Percentiles rank a stretch among this genome's conserved stretches.
Evolutionary conservation across 1,140 invertebrate species (phyloP).

Genomic region (Hylaeus volcanicus): DNA sequence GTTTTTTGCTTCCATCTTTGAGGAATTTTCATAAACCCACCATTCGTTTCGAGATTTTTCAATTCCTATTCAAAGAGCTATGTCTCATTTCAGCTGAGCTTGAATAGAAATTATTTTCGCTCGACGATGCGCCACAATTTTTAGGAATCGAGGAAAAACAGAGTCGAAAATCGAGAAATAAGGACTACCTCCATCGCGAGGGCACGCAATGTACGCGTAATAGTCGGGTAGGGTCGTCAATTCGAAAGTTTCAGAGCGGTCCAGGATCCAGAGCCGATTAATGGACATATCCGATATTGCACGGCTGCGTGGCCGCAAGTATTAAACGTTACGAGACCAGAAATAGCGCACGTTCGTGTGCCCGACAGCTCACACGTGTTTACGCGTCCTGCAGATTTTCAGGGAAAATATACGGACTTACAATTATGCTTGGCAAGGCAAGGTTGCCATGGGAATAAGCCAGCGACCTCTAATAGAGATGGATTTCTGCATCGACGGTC

Average conservation of each 20-base stretch:
- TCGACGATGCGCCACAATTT: no score
- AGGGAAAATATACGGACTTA: slow-evolving; percentile 51
- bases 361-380: slow-evolving; percentile 21
- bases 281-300: slow-evolving; percentile 55
- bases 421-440: slow-evolving; percentile 26
- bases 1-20: no score
- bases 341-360: slow-evolving; percentile 18
- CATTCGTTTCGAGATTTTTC: no score
- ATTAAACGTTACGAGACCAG: slow-evolving; percentile 54
- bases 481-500: slow-evolving; percentile 54
- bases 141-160: no score
- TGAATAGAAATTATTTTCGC: no score
- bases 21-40: no score
- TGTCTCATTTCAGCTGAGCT: no score
- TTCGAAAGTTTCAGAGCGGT: slow-evolving; percentile 40
- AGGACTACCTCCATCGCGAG: background rate
- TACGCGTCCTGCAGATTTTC: slow-evolving; percentile 43
- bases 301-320: slow-evolving; percentile 45
- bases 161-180: no score
- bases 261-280: slow-evolving; percentile 48
- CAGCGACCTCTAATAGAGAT: slow-evolving; percentile 64
- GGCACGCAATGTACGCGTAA: background rate
- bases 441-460: slow-evolving; percentile 66
- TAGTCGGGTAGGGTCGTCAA: slow-evolving; percentile 18
- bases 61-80: no score